These are phyloP conservation scores for Conus ventricosus DNA, from an alignment of 1,140 invertebrate species.

Conservation along the genomic window DNA sequence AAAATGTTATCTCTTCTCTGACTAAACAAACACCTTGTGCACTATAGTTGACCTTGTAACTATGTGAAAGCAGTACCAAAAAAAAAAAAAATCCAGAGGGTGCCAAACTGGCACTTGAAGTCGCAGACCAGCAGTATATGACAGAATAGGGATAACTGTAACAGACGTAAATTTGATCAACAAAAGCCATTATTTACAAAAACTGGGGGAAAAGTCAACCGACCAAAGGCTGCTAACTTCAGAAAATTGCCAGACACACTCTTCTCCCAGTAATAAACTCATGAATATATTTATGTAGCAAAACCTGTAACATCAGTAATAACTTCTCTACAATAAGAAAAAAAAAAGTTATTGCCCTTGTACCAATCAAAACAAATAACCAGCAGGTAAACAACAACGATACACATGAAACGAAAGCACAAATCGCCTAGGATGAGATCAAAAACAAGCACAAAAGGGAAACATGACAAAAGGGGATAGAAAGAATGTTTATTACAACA, in stretches of 20 bases:
- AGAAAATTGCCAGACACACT: too few relatives aligned
- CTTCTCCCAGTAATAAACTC: too few relatives aligned
- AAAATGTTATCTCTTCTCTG: too few relatives aligned
- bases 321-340: too few relatives aligned
- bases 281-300: too few relatives aligned
- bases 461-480: neutral
- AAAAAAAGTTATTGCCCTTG: too few relatives aligned
- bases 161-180: neutral
- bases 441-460: neutral
- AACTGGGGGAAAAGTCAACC: neutral
- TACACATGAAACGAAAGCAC: neutral
- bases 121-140: constrained; percentile 1
- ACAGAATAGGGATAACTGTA: neutral
- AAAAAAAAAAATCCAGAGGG: neutral
- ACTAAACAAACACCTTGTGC: too few relatives aligned
- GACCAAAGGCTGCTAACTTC: neutral
- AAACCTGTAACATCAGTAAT: too few relatives aligned
- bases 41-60: too few relatives aligned
- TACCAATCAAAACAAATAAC: too few relatives aligned
- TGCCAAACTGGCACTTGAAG: neutral
- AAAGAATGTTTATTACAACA: neutral
- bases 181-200: neutral
- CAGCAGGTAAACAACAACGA: too few relatives aligned
- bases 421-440: neutral
- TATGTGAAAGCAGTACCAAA: neutral